A percentile compares a stretch with the other conserved stretches of the same genome.
These are phyloP conservation scores for Anthopleura sola DNA, from an alignment of 64 coral and sea anemone genomes.

Conservation along the genomic window DNA sequence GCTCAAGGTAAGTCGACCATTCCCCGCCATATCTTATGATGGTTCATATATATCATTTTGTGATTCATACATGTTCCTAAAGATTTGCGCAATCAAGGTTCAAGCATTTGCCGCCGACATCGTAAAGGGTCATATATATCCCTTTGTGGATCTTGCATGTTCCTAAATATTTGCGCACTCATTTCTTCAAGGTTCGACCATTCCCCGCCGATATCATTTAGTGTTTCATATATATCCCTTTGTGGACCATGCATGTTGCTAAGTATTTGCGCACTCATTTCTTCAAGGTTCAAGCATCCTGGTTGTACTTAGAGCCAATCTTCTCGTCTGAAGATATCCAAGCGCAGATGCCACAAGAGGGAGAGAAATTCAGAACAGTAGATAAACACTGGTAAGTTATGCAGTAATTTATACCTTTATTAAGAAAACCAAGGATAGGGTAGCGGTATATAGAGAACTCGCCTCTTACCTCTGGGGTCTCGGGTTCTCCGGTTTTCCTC, in stretches of 20 bases:
- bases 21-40: neutral
- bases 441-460: no score
- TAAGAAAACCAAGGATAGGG: neutral
- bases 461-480: no score
- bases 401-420: neutral
- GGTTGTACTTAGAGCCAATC: constrained; percentile 95
- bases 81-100: no score
- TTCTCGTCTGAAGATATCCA: constrained; percentile 98
- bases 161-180: no score
- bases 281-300: constrained; percentile 85
- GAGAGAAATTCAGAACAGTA: constrained; percentile 95
- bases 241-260: no score
- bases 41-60: neutral
- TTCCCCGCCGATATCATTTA: neutral
- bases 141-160: no score
- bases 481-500: no score
- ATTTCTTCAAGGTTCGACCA: constrained; percentile 53
- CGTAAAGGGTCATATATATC: no score
- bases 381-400: constrained; percentile 84
- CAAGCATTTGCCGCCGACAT: no score
- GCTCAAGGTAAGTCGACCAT: constrained; percentile 58
- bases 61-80: no score
- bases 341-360: constrained; percentile 97
- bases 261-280: neutral
- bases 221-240: neutral